These are phyloP conservation scores for Conus ventricosus DNA, from an alignment of 1,140 invertebrate species.

Conservation along the genomic window DNA sequence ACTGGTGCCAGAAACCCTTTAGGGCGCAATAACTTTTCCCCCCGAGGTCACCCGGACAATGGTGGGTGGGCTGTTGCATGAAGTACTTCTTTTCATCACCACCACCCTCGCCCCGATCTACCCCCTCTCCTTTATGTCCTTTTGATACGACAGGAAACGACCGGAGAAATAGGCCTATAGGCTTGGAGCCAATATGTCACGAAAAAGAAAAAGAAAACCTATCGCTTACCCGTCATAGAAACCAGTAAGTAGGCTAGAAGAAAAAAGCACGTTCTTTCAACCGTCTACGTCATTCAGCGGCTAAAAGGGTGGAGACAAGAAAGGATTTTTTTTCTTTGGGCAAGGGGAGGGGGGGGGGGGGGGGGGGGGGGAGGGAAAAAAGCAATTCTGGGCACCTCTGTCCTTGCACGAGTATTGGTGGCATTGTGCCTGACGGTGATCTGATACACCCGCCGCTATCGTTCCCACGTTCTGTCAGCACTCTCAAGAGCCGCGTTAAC, in stretches of 20 bases:
- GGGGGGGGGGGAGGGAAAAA: too few species aligned
- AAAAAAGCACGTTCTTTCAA: neutral
- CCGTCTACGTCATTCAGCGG: neutral
- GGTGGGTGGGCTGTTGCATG: neutral
- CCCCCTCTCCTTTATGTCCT: neutral
- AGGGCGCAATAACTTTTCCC: neutral
- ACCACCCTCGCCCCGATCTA: neutral
- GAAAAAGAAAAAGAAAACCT: neutral
- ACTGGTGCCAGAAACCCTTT: neutral
- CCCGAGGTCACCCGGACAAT: neutral
- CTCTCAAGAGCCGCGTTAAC: too few species aligned
- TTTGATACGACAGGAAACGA: neutral
- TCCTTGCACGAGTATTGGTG: too few species aligned
- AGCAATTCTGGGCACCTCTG: too few species aligned
- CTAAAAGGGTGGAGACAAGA: too few species aligned
- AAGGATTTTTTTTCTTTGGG: too few species aligned
- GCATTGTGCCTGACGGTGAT: too few species aligned
- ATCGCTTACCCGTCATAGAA: neutral
- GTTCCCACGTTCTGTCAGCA: too few species aligned
- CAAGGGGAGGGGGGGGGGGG: too few species aligned
- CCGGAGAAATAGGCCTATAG: neutral
- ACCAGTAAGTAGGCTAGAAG: neutral
- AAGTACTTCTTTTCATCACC: neutral
- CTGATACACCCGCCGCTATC: too few species aligned
- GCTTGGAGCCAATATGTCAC: neutral